phyloP scores from a whole-genome alignment of 1,140 invertebrate genomes.

The Oedothorax gibbosus region DNA sequence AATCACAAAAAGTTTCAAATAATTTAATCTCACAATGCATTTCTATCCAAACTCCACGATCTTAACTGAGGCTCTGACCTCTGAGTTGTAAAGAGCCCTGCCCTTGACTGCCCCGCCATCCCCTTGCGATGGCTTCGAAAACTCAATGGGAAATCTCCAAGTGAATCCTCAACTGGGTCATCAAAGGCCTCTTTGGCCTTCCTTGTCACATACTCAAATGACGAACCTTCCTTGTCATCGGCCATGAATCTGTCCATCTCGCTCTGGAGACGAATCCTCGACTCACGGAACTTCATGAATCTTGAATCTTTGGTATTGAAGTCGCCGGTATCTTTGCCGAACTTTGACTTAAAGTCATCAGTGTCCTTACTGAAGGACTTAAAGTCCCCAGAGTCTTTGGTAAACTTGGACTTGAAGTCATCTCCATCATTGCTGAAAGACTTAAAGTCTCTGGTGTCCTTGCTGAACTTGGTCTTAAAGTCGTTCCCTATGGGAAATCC shows the following conservation, averaged over 20 bases:
- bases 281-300: conserved; percentile 50
- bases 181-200: conserved; percentile 46
- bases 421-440: not conserved
- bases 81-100: conserved; percentile 26
- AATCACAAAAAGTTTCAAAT: no score
- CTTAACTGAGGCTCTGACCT: conserved; percentile 47
- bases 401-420: not conserved
- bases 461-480: conserved; percentile 35
- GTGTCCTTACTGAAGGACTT: no score
- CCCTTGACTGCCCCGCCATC: not conserved
- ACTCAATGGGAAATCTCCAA: conserved; percentile 51
- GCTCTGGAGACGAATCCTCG: conserved; percentile 43
- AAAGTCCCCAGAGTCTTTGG: not conserved
- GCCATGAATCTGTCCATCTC: conserved; percentile 49
- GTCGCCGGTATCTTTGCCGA: not conserved
- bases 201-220: conserved; percentile 31
- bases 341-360: conserved; percentile 3
- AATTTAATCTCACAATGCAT: conserved; percentile 44
- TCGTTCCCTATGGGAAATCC: conserved; percentile 47
- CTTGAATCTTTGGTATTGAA: not conserved
- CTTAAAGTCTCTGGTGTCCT: not conserved
- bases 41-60: conserved; percentile 58
- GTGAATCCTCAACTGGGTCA: conserved; percentile 40
- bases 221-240: conserved; percentile 20
- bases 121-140: conserved; percentile 21